These are phyloP conservation scores for Volucella zonaria DNA, from an alignment of 2,888 invertebrate species.

Conservation along the genomic window DNA sequence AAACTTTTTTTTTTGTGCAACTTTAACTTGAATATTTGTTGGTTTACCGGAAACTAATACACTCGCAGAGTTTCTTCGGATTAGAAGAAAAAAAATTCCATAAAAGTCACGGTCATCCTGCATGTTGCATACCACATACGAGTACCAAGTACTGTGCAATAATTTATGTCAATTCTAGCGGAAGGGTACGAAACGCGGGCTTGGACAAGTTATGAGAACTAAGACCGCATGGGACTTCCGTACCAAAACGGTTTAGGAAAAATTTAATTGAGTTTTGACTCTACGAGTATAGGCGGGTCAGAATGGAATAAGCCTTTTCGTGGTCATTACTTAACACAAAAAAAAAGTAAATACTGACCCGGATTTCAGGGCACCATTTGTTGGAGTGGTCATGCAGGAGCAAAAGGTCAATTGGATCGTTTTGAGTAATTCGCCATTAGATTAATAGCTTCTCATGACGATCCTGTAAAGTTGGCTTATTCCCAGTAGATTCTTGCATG, in stretches of 20 bases:
- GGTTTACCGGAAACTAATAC: slow-evolving; percentile 36
- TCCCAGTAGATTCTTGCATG: slow-evolving; percentile 50
- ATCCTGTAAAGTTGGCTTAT: slow-evolving; percentile 34
- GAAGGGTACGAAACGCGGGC: slow-evolving; percentile 41
- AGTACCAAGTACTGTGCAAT: slow-evolving; percentile 38
- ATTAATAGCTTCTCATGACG: slow-evolving; percentile 59
- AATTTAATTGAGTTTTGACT: slow-evolving; percentile 15
- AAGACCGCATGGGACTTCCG: slow-evolving; percentile 9
- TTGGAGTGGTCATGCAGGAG: slow-evolving; percentile 40
- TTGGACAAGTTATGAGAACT: slow-evolving; percentile 39
- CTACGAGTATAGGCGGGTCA: neutral
- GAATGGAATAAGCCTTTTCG: slow-evolving; percentile 4
- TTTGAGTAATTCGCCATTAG: slow-evolving; percentile 65
- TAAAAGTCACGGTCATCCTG: slow-evolving; percentile 64
- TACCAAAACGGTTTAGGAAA: slow-evolving; percentile 3
- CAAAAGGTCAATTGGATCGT: slow-evolving; percentile 69
- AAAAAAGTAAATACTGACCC: slow-evolving; percentile 35
- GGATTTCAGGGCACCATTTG: slow-evolving; percentile 34
- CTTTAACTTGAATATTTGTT: slow-evolving; percentile 27
- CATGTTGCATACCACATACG: slow-evolving; percentile 54
- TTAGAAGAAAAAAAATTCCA: slow-evolving; percentile 17
- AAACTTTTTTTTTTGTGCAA: slow-evolving; percentile 34
- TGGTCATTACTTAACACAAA: neutral
- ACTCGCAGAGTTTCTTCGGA: slow-evolving; percentile 13
- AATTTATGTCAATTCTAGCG: slow-evolving; percentile 67